Base-by-base conservation (phyloP, 2,888 invertebrate species). In the Ashinkailepas kermadecensis region DNA sequence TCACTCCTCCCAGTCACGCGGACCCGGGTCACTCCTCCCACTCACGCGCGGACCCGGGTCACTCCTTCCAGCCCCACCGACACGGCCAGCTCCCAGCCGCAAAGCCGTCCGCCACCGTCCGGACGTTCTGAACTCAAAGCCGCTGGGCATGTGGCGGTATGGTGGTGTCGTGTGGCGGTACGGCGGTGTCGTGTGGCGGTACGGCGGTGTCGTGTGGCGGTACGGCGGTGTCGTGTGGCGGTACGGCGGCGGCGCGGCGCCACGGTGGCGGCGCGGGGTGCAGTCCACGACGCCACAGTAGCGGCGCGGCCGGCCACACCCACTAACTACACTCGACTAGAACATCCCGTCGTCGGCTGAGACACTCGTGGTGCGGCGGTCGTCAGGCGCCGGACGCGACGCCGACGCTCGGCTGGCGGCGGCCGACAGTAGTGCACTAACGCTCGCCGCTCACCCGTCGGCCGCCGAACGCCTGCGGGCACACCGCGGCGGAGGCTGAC, bases 261-360 rank as follows among this genome's bases (percentile, higher is more conserved):
- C 56, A n/a, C 74, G 56, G 15, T 39, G 25, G 15, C 70, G 67
- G 25, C 21, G 56, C 56, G 54, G 74, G 74, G 74, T 74, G 74
- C 74, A 74, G 74, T 15, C 74, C 54, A 21, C 54, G 2, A 23
- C 39, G 70, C 54, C 4, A 13, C 54, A 0, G 39, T 56, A 9
- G 74, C 54, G 9, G 21, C 54, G 39, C 54, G 74, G 56, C 21
- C 18, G 39, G 21, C 74, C 56, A 9, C 39, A 18, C 39, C 39
- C 4, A 21, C 74, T 74, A 39, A 4, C 70, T 70, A 70, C 25
- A 70, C 25, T 70, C 70, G 70, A 70, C 70, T 70, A 70, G 70
- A 70, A 70, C 70, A 70, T 70, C 70, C 70, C 70, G 70, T 8
- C 4, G 70, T 15, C 39, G 70, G 23, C 18, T 62, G 21, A 12